phyloP scores from a whole-genome alignment of 2,797 vertebrate species.

The Syngnathus rostellatus region DNA sequence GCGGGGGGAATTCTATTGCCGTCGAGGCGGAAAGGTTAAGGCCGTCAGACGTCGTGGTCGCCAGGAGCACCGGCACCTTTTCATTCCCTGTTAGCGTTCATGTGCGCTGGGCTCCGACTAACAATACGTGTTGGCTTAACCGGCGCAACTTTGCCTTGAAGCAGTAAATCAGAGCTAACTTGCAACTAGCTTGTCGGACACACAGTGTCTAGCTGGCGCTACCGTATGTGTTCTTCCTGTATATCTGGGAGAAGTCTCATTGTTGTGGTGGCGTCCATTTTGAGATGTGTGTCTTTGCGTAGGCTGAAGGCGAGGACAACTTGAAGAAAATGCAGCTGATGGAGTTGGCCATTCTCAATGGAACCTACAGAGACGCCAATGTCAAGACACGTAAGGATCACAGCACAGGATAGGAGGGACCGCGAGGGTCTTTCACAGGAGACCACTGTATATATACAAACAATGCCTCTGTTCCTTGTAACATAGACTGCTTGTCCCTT shows the following conservation, averaged over 20 bases:
- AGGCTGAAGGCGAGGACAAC: conserved; percentile 99
- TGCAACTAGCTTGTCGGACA: conserved; percentile 23
- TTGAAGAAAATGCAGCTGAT: conserved; percentile 99
- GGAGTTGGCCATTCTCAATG: conserved; percentile 97
- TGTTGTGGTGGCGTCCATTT: background rate
- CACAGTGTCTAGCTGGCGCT: conserved; percentile 1
- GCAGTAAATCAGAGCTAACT: conserved; percentile 61
- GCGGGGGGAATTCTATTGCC: conserved; percentile 33
- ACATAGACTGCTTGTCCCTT: conserved; percentile 54
- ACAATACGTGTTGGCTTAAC: conserved; percentile 49
- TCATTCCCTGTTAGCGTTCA: conserved; percentile 28
- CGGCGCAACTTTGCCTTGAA: conserved; percentile 33
- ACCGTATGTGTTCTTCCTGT: background rate
- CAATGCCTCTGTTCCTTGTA: conserved; percentile 53
- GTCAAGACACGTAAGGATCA: conserved; percentile 94
- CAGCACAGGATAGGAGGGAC: conserved; percentile 33
- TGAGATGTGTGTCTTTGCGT: background rate
- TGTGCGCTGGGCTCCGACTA: conserved; percentile 20
- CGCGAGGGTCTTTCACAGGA: conserved; percentile 48
- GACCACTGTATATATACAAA: conserved; percentile 53
- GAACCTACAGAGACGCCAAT: conserved; percentile 98
- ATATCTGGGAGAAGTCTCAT: too few relatives aligned
- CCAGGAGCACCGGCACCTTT: conserved; percentile 43
- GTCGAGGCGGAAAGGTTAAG: conserved; percentile 21
- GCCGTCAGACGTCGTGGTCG: conserved; percentile 10